Conservation (phyloP, 2,113 vertebrate species). For the Tautogolabrus adspersus region DNA sequence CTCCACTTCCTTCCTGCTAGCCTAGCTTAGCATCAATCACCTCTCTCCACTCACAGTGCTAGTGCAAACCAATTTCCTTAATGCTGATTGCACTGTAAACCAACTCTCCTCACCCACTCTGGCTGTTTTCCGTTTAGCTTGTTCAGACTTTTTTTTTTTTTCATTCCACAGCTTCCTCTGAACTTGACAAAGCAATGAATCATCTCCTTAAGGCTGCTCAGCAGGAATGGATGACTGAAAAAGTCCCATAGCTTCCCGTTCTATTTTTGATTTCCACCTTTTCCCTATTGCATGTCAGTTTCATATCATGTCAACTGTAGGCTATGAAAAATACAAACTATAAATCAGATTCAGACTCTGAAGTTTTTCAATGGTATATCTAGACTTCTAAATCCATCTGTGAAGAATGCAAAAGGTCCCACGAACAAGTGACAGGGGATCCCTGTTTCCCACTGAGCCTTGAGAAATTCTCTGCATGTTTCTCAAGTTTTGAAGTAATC, state of each 20-base stretch:
- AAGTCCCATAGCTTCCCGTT: neutral
- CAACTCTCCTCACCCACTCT: slow-evolving; percentile 74
- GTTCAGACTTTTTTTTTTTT: slow-evolving; percentile 66
- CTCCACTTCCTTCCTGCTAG: slow-evolving; percentile 83
- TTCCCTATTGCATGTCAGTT: slow-evolving; percentile 14
- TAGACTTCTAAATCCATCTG: slow-evolving; percentile 22
- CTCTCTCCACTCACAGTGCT: slow-evolving; percentile 65
- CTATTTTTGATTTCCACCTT: slow-evolving; percentile 15
- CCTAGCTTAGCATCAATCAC: slow-evolving; percentile 84
- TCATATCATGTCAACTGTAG: slow-evolving; percentile 14
- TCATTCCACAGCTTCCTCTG: slow-evolving; percentile 63
- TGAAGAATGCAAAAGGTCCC: slow-evolving; percentile 31
- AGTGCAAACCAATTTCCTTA: slow-evolving; percentile 83
- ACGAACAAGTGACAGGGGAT: slow-evolving; percentile 40
- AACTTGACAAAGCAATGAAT: slow-evolving; percentile 67
- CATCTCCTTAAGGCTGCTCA: slow-evolving; percentile 45
- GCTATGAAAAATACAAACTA: neutral
- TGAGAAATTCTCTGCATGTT: slow-evolving; percentile 77
- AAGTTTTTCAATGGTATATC: slow-evolving; percentile 2
- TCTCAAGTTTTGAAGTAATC: slow-evolving; percentile 70
- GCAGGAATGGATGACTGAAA: slow-evolving; percentile 28
- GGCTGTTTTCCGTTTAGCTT: slow-evolving; percentile 65
- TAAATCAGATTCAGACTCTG: neutral
- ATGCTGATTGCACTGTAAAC: slow-evolving; percentile 83
- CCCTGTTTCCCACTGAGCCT: slow-evolving; percentile 64